These are phyloP conservation scores for Lutjanus campechanus DNA, from an alignment of 2,797 vertebrate species.

Conservation along the genomic window DNA sequence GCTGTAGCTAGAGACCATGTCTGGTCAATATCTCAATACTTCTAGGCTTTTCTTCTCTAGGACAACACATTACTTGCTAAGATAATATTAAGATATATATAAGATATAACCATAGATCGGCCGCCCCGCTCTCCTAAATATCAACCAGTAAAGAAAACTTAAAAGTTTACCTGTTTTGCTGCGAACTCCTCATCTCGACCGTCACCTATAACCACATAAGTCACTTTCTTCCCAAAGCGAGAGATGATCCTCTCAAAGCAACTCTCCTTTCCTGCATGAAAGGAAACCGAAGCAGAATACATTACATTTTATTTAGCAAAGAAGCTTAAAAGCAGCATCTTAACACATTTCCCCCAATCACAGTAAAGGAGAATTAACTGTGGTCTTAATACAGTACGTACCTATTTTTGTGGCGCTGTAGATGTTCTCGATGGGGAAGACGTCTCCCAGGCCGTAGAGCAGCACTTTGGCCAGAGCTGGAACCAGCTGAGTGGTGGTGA, in stretches of 20 bases:
- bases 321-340: not conserved
- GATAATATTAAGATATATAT: too few species aligned
- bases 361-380: not conserved
- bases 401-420: conserved; percentile 99
- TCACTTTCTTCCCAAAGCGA: conserved; percentile 97
- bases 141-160: too few species aligned
- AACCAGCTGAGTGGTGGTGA: conserved; percentile 98
- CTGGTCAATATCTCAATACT: too few species aligned
- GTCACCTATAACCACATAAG: conserved; percentile 98
- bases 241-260: conserved; percentile 98
- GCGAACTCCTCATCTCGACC: conserved; percentile 98
- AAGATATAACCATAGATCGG: too few species aligned
- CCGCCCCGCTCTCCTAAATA: too few species aligned
- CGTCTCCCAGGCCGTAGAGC: conserved; percentile 94
- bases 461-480: conserved; percentile 98
- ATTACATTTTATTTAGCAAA: not conserved
- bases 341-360: too few species aligned
- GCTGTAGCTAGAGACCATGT: too few species aligned
- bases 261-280: conserved; percentile 93
- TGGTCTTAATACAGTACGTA: conserved; percentile 51
- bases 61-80: too few species aligned
- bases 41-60: too few species aligned
- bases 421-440: conserved; percentile 98
- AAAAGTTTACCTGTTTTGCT: conserved; percentile 92
- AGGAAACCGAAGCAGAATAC: not conserved